A percentile compares a stretch with the other conserved stretches of the same genome.
Evolutionary conservation across 2,888 invertebrate species (phyloP).

Genomic region (Netelia melanura): DNA sequence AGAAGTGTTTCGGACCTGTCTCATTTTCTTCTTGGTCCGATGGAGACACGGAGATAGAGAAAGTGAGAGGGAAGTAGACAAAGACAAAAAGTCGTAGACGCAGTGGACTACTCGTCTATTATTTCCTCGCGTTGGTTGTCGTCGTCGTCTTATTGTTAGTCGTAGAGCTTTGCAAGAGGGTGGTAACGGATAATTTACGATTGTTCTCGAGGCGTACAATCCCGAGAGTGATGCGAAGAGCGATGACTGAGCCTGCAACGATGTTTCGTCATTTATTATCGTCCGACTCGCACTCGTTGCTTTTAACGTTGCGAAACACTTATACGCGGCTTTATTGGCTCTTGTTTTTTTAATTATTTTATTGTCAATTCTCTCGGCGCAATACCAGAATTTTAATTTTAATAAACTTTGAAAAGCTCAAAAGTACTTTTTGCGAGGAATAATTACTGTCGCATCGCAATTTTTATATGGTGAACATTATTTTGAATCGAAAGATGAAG

Average conservation of each 20-base stretch:
- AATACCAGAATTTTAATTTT: not conserved
- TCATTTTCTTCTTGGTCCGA: not conserved
- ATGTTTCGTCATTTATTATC: conserved; percentile 55
- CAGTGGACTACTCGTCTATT: conserved; percentile 28
- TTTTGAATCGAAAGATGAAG: too few species aligned
- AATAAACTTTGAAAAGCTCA: not conserved
- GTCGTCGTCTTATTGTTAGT: not conserved
- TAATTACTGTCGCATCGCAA: not conserved
- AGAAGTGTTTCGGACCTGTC: not conserved
- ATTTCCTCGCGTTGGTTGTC: conserved; percentile 16
- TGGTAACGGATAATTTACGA: conserved; percentile 60
- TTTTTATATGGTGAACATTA: not conserved
- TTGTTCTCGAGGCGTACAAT: not conserved
- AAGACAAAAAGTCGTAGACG: not conserved
- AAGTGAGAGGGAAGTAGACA: not conserved
- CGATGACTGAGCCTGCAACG: conserved; percentile 19
- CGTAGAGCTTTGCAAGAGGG: conserved; percentile 33
- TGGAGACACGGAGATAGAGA: not conserved
- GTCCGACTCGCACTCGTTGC: conserved; percentile 20
- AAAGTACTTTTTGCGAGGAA: not conserved
- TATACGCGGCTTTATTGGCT: not conserved
- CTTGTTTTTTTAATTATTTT: not conserved
- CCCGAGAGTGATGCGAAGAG: conserved; percentile 13
- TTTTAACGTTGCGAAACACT: conserved; percentile 15
- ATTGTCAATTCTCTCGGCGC: not conserved